Base-by-base conservation (phyloP, 2,888 invertebrate species). In the Prostheceraeus crozeri region DNA sequence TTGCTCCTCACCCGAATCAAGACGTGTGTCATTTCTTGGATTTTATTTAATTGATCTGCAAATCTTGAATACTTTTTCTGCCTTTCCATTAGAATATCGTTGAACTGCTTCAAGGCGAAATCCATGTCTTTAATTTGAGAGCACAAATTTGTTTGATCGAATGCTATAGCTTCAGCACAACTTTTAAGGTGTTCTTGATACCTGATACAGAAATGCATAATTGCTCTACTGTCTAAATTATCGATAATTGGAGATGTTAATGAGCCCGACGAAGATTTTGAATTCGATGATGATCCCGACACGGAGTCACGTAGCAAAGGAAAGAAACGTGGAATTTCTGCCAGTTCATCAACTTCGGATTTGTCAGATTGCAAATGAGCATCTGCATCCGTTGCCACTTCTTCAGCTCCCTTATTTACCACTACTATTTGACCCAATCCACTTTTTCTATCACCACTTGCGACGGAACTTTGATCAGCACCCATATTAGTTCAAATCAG, bases 171-270 rank as follows among this genome's bases (percentile, higher is more conserved):
- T 66, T 85, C 86, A 1, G 90, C 86, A 69, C 87, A 85, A 28
- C 84, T 82, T 51, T 85, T 84, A 11, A 89, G 77, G 71, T 91
- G 89, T 2, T 85, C 85, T 68, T 91, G 89, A 76, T 86, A 86
- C 0, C 89, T 81, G n/a, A 35, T 30, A 35, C 58, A 58, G 23
- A 58, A 58, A 35, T 58, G 58, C 57, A 58, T 28, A 19, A 53
- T 28, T n/a, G n/a, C n/a, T n/a, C n/a, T n/a, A n/a, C n/a, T n/a
- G n/a, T n/a, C n/a, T n/a, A n/a, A n/a, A n/a, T n/a, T n/a, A n/a
- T n/a, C n/a, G n/a, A n/a, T n/a, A n/a, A n/a, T n/a, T n/a, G n/a
- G n/a, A n/a, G n/a, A n/a, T n/a, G n/a, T n/a, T n/a, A n/a, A n/a
- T n/a, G n/a, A n/a, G n/a, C n/a, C n/a, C n/a, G n/a, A n/a, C n/a